Conservation (phyloP, 2,888 invertebrate genomes). For the Entomobrya proxima region DNA sequence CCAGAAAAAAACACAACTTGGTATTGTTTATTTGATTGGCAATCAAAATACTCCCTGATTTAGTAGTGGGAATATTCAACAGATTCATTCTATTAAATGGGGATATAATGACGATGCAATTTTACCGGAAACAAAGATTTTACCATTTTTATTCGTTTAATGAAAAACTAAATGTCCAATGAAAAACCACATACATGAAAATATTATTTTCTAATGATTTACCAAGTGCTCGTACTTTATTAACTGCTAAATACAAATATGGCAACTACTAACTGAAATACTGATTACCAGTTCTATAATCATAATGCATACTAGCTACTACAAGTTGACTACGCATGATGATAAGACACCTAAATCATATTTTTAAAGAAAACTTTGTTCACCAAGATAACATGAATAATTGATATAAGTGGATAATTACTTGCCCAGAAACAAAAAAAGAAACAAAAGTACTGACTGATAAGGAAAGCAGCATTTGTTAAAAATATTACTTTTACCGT, state of each 20-base stretch:
- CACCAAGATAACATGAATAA: conserved; percentile 8
- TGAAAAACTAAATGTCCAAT: conserved; percentile 38
- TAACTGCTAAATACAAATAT: not conserved
- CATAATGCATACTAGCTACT: too few relatives aligned
- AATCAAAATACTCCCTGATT: too few relatives aligned
- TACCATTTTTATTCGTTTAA: not conserved
- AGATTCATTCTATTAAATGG: too few relatives aligned
- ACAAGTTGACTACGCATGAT: too few relatives aligned
- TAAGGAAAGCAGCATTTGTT: conserved; percentile 46
- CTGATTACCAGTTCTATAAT: too few relatives aligned
- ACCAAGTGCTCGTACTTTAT: conserved; percentile 54
- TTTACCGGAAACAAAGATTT: not conserved
- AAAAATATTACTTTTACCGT: not conserved
- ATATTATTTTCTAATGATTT: conserved; percentile 24
- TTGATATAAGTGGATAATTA: conserved; percentile 16
- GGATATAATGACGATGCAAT: not conserved
- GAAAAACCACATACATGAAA: conserved; percentile 14
- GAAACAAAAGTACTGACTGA: conserved; percentile 66
- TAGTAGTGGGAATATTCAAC: too few relatives aligned
- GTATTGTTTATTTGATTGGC: not conserved
- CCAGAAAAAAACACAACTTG: not conserved
- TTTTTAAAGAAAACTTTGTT: conserved; percentile 26
- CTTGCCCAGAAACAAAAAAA: conserved; percentile 61
- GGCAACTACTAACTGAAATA: too few relatives aligned
- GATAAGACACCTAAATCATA: conserved; percentile 13